Evolutionary conservation across 2,888 invertebrate species (phyloP).

Genomic region (Drosophila mercatorum): DNA sequence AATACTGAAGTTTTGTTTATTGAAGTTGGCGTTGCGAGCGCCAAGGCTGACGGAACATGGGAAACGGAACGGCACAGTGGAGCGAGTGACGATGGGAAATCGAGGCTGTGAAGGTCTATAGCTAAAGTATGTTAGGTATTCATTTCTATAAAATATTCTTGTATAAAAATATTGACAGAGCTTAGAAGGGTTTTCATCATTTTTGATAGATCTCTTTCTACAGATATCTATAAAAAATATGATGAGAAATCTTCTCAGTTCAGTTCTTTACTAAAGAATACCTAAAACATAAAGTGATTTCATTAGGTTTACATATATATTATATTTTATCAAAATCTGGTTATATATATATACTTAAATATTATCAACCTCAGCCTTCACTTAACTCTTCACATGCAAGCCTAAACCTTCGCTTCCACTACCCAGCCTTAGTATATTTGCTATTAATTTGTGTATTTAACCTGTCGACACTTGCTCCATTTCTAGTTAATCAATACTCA

Average conservation of each 20-base stretch:
- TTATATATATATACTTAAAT: too few relatives aligned
- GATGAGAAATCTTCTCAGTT: too few relatives aligned
- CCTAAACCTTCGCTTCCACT: too few relatives aligned
- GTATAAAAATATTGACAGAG: neutral
- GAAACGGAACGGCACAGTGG: slow-evolving; percentile 63
- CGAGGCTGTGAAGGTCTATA: neutral
- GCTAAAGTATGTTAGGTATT: neutral
- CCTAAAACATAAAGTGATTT: too few relatives aligned
- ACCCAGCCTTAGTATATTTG: neutral
- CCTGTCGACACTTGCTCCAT: neutral
- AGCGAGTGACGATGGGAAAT: fast-evolving
- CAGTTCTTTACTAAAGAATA: too few relatives aligned
- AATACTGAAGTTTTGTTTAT: slow-evolving; percentile 63
- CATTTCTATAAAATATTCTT: neutral
- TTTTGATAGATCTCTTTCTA: too few relatives aligned
- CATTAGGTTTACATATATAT: too few relatives aligned
- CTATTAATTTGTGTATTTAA: neutral
- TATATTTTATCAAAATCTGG: too few relatives aligned
- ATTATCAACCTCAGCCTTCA: neutral
- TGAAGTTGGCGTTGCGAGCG: slow-evolving; percentile 61
- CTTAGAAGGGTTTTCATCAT: neutral
- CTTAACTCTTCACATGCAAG: neutral
- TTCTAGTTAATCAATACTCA: slow-evolving; percentile 14
- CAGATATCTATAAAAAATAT: too few relatives aligned
- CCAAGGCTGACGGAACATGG: slow-evolving; percentile 45